These are phyloP conservation scores for Synergus laeviventris DNA, from an alignment of 2,888 invertebrate species.

Conservation along the genomic window DNA sequence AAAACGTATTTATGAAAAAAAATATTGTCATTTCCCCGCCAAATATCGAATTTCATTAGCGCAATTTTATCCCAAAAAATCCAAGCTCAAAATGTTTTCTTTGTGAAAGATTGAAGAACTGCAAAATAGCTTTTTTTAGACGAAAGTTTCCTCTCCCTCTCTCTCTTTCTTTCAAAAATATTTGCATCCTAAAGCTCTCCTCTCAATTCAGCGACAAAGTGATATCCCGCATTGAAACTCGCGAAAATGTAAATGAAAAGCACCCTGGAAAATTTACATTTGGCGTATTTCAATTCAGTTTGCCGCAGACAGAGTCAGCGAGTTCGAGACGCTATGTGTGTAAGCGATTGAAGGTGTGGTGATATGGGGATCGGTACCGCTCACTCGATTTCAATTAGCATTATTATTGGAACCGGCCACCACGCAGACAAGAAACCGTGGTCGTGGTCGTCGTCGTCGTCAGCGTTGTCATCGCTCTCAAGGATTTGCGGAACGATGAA, in stretches of 20 bases:
- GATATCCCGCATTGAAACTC: conserved; percentile 40
- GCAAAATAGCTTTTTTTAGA: background rate
- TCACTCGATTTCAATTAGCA: conserved; percentile 71
- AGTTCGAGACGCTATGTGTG: conserved; percentile 45
- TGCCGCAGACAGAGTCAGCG: conserved; percentile 43
- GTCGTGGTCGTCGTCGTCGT: conserved; percentile 48
- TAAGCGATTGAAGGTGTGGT: conserved; percentile 44
- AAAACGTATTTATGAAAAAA: no score
- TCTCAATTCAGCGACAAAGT: conserved; percentile 42
- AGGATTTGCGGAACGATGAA: conserved; percentile 55
- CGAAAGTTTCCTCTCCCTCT: conserved; percentile 20
- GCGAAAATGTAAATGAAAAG: conserved; percentile 38
- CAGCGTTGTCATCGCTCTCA: conserved; percentile 53
- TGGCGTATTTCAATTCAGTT: conserved; percentile 34
- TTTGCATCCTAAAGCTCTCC: conserved; percentile 46
- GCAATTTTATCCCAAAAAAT: no score
- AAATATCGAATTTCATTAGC: no score
- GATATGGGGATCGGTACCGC: conserved; percentile 51
- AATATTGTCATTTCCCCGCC: no score
- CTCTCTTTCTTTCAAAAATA: conserved; percentile 40
- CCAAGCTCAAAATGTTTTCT: background rate
- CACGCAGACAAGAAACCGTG: conserved; percentile 61
- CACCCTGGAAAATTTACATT: conserved; percentile 39
- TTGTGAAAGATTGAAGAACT: background rate
- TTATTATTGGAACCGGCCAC: conserved; percentile 68